Evolutionary conservation across 2,888 invertebrate species (phyloP).

Genomic region (Acanthoscelides obtectus): DNA sequence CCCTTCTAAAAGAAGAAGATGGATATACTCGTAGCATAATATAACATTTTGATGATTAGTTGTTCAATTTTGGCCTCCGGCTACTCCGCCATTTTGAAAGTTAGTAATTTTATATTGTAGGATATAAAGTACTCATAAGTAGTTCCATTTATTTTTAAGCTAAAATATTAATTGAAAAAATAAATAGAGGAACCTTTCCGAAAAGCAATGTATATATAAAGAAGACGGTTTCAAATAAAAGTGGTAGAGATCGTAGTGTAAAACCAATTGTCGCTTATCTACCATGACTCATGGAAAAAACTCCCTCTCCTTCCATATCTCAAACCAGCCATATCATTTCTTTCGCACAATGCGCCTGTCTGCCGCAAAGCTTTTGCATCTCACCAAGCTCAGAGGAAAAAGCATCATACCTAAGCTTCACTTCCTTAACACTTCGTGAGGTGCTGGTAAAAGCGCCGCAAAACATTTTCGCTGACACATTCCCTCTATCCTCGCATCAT

Average conservation of each 20-base stretch:
- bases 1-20: no score
- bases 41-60: no score
- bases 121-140: no score
- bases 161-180: no score
- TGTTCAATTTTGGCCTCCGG: no score
- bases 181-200: no score
- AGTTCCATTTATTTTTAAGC: no score
- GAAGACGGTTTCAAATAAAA: no score
- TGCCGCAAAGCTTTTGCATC: background rate
- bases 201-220: no score
- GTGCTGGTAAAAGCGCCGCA: background rate
- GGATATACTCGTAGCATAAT: no score
- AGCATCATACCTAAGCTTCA: background rate
- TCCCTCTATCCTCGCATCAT: background rate
- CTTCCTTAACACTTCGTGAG: background rate
- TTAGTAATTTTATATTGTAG: no score
- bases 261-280: background rate
- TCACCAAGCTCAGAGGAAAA: background rate
- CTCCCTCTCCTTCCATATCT: background rate
- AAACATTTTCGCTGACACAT: background rate
- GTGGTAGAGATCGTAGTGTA: background rate
- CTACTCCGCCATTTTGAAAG: no score
- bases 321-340: background rate
- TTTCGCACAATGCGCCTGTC: background rate
- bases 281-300: background rate